Percentiles rank a stretch among this genome's conserved stretches.
Evolutionary conservation across 2,113 vertebrate species (phyloP).

Genomic region (Aspiorhynchus laticeps): DNA sequence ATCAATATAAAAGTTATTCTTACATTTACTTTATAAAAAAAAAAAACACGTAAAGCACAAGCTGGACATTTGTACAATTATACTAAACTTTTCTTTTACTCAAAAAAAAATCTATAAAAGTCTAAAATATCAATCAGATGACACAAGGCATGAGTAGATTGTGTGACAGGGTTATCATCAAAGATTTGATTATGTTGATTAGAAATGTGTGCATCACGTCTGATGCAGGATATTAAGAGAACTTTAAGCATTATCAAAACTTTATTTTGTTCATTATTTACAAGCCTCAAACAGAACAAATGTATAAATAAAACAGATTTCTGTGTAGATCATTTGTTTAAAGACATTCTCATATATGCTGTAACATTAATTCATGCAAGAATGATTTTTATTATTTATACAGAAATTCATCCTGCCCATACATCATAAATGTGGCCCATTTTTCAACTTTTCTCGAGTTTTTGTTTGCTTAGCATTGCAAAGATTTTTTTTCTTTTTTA

Average conservation of each 20-base stretch:
- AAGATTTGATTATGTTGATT: not conserved
- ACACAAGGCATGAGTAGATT: too few relatives aligned
- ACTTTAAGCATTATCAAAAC: too few relatives aligned
- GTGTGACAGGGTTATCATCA: too few relatives aligned
- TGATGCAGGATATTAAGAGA: too few relatives aligned
- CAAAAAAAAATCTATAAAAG: too few relatives aligned
- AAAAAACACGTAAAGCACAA: too few relatives aligned
- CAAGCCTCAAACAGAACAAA: not conserved
- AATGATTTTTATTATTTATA: not conserved
- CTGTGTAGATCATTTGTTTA: not conserved
- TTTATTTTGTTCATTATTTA: not conserved
- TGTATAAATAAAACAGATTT: not conserved
- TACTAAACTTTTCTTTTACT: too few relatives aligned
- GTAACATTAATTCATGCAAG: not conserved
- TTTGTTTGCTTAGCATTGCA: not conserved
- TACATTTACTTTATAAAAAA: too few relatives aligned
- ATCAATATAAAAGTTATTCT: too few relatives aligned
- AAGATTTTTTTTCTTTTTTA: not conserved
- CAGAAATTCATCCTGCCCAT: not conserved
- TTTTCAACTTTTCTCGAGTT: not conserved
- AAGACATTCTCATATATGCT: not conserved
- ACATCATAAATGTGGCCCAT: not conserved
- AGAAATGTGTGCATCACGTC: too few relatives aligned
- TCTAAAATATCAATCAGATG: too few relatives aligned
- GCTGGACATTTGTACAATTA: too few relatives aligned